Evolutionary conservation across 2,113 vertebrate species (phyloP), one percentile per base, ranked within the genome.

Genomic region (Pteruthius melanotis): DNA sequence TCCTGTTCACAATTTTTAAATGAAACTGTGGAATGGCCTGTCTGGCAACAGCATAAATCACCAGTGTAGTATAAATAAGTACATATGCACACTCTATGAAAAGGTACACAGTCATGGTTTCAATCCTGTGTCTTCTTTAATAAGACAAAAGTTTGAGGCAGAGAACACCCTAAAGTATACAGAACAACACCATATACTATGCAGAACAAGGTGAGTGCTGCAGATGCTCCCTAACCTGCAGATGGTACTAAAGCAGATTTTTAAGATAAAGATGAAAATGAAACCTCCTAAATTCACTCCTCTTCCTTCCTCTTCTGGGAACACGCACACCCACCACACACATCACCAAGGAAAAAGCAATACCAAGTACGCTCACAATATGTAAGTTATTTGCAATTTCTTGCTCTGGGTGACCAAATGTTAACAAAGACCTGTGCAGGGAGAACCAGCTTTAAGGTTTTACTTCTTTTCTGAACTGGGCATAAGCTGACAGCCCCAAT

Each of bases 241-340:
- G 53, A 90, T 42, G 35, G 30, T 60, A 61, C 23, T 56, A 35
- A 87, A 63, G 39, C 40, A 93, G 64, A 71, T 87, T 81, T 81
- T 79, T 78, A 59, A 83, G 81, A 94, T 90, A 68, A 93, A 71
- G 54, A 90, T 37, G 44, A 92, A 94, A 92, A 81, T 49, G 78
- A 75, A 93, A 59, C 47, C 47, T 83, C 63, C 47, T 31, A 69
- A 83, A 78, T 60, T 88, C 66, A 45, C 53, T 76, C 64, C 40
- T 63, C 61, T 65, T 84, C 39, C 17, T 42, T 77, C 45, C 28
- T 79, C n/a, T 83, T 60, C n/a, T 87, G 66, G 44, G 31, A 90
- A 52, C 18, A 60, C 26, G 24, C 44, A 24, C 37, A 35, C 4
- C 2, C 26, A 3, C 1, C 3, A 10, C 23, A 30, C 37, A 33